Base-by-base conservation (phyloP, 2,888 invertebrate genomes). In the Calephelis perditalis region DNA sequence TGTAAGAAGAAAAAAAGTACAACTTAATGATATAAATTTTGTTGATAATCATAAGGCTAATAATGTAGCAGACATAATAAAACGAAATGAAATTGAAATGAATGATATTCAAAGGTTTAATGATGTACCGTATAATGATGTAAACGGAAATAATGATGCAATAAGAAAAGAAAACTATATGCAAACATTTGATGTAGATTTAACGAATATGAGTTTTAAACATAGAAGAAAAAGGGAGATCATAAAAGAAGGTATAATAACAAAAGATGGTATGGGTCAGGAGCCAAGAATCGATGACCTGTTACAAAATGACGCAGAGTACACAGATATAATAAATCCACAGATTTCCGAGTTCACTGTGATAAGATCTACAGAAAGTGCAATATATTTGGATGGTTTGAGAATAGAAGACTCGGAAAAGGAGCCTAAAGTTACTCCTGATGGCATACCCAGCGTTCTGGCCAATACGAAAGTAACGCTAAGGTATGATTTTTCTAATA, bases 401-500 rank as follows among this genome's bases (percentile, higher is more conserved):
- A 84, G 94, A 57, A 78, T 94, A 1, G 94, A 94, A 64, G 82
- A 78, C 12, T 87, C 92, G 0, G 82, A 84, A n/a, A 93, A 93
- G 63, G 92, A 92, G 5, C 91, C 92, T 0, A 83, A 84, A 63
- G 85, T 88, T 11, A 78, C 86, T 3, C 91, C 90, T 7, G 78
- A 82, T 15, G 95, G 96, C 0, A 87, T 95, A 45, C 96, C 96
- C 0, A 92, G 92, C 65, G 91, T 97, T 26, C 75, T 95, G 62
- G 93, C 93, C 12, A 92, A 92, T 58, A 79, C 86, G 0, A 81
- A 85, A 3, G 92, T 94, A 26, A 89, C 90, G 10, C 75, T 97
- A 52, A 76, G 89, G 88, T 86, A 58, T 71, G 75, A 65, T 7
- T 8, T 52, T 35, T 40, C 3, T 26, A 3, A 26, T 26, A 1